A percentile compares a stretch with the other conserved stretches of the same genome.
Evolutionary conservation across 2,797 vertebrate genomes (phyloP).

Genomic region (Squalus acanthias): DNA sequence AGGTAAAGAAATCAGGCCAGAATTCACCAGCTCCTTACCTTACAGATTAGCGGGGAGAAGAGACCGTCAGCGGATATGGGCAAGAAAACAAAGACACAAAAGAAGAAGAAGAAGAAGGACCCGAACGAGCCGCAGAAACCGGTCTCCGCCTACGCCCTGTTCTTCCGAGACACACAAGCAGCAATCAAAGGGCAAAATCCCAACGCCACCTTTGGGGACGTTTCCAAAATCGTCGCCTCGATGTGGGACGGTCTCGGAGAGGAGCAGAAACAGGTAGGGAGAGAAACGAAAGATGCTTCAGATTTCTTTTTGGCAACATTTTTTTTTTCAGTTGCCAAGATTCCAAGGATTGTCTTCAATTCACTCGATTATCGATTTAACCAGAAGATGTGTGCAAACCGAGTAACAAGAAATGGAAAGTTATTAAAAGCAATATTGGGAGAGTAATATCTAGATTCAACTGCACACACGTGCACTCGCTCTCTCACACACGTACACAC

Average conservation of each 20-base stretch:
- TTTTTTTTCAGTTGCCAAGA: not conserved
- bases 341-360: not conserved
- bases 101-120: slow-evolving; percentile 99
- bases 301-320: not conserved
- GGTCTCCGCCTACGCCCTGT: slow-evolving; percentile 91
- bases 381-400: not conserved
- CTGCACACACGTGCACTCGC: too few species aligned
- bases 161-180: slow-evolving; percentile 96
- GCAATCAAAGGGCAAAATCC: slow-evolving; percentile 97
- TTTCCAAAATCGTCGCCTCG: slow-evolving; percentile 95
- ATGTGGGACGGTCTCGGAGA: slow-evolving; percentile 98
- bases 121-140: slow-evolving; percentile 95
- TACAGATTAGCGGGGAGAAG: slow-evolving; percentile 88
- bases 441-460: not conserved
- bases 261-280: slow-evolving; percentile 89
- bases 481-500: too few species aligned
- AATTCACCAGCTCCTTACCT: slow-evolving; percentile 40
- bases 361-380: not conserved
- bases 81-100: slow-evolving; percentile 94
- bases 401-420: not conserved
- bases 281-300: not conserved
- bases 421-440: not conserved
- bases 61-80: slow-evolving; percentile 85
- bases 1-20: not conserved
- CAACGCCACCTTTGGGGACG: slow-evolving; percentile 92